Conservation (phyloP, 2,797 vertebrate genomes). For the Champsocephalus esox region DNA sequence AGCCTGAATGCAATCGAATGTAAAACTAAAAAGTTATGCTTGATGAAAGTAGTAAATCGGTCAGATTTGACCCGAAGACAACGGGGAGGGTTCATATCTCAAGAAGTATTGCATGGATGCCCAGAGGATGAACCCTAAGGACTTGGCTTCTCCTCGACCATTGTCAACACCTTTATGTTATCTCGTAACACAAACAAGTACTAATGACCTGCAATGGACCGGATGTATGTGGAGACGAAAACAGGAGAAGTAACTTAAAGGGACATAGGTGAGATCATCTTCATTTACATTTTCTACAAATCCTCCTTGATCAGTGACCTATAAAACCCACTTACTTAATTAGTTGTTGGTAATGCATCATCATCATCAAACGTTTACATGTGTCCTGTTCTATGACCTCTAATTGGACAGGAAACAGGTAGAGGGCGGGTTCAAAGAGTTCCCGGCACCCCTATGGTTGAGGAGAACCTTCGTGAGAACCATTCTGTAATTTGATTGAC, state of each 20-base stretch:
- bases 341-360: background rate
- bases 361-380: background rate
- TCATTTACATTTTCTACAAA: background rate
- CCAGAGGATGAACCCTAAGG: too few species aligned
- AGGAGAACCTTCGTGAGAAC: too few species aligned
- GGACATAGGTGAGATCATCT: conserved; percentile 3
- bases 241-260: conserved; percentile 21
- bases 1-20: too few species aligned
- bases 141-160: too few species aligned
- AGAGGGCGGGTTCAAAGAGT: conserved; percentile 43
- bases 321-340: background rate
- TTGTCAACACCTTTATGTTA: conserved; percentile 41
- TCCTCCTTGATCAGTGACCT: background rate
- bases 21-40: too few species aligned
- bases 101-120: too few species aligned
- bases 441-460: background rate
- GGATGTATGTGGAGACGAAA: conserved; percentile 26
- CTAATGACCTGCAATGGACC: conserved; percentile 53
- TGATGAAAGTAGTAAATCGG: too few species aligned
- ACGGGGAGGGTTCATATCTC: too few species aligned
- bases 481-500: conserved; percentile 4
- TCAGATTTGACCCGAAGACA: too few species aligned
- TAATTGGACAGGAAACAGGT: too few species aligned
- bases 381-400: background rate
- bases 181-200: conserved; percentile 59